Percentiles rank a stretch among this genome's conserved stretches.
Conservation (phyloP, 1,140 invertebrate species). For the Drosophila erecta region DNA sequence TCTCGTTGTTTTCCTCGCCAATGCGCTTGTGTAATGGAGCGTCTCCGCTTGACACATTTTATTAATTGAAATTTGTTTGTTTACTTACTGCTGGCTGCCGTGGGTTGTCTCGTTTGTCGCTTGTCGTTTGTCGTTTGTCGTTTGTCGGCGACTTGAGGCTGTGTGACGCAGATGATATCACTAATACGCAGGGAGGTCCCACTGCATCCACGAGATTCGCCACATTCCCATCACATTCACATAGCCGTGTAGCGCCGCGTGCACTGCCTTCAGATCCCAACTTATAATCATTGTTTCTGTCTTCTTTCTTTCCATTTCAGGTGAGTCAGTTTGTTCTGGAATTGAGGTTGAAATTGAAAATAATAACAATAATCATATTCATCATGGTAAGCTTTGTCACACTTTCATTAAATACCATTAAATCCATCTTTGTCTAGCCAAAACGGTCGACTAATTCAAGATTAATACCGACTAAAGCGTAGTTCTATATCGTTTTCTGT, state of each 20-base stretch:
- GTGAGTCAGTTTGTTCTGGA: conserved; percentile 85
- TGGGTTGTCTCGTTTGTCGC: not conserved
- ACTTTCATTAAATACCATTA: conserved; percentile 84
- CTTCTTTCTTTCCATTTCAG: conserved; percentile 70
- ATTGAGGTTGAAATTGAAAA: conserved; percentile 85
- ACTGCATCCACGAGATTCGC: conserved; percentile 8
- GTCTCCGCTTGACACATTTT: conserved; percentile 77
- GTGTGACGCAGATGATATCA: conserved; percentile 35
- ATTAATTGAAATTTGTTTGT: conserved; percentile 82
- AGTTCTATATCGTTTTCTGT: conserved; percentile 19
- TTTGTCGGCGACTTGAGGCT: conserved; percentile 16
- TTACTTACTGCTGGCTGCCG: conserved; percentile 29
- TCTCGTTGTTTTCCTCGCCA: conserved; percentile 3
- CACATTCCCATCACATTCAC: conserved; percentile 18
- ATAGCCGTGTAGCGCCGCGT: conserved; percentile 3
- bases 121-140: not conserved
- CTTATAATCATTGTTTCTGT: conserved; percentile 47
- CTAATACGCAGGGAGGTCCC: conserved; percentile 3
- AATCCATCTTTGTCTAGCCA: conserved; percentile 70
- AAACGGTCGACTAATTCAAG: conserved; percentile 42
- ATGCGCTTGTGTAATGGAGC: conserved; percentile 66
- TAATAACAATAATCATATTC: conserved; percentile 85
- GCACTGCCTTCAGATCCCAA: conserved; percentile 4
- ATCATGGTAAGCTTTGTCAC: conserved; percentile 85
- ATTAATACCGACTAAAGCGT: conserved; percentile 38